Base-by-base conservation (phyloP, 2,113 vertebrate species). In the Orcinus orca region DNA sequence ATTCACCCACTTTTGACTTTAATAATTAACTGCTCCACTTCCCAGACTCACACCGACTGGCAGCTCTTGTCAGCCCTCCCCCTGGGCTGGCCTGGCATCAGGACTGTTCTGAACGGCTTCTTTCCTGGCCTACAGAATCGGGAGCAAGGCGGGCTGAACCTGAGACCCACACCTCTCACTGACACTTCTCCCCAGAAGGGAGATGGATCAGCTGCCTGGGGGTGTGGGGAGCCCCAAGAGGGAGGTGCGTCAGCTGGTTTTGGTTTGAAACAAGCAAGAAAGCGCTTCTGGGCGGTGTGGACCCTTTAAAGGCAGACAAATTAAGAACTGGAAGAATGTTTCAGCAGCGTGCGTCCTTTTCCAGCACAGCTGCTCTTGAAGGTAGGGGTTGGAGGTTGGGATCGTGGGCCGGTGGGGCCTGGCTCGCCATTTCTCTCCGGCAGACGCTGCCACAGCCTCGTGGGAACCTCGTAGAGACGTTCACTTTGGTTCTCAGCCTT, bases 21-120 rank as follows among this genome's bases (percentile, higher is more conserved):
- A 91, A 81, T 87, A 65, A 79, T 90, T 82, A 96, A 88, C 77
- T 55, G 38, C 67, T 85, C 65, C 14, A 71, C 90, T 95, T 97
- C 70, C 65, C 84, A 95, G 92, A n/a, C 70, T 65, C 58, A 21
- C 21, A 18, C 14, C 2, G 47, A 21, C 11, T 3, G 62, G 13
- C 44, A 13, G 55, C 55, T 55, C 41, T 88, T 74, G 88, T 86
- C 96, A 86, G 74, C 62, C 14, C 44, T 26, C 3, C 77, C n/a
- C 50, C 77, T 14, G 3, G 25, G 83, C 76, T 60, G 33, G 67
- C 62, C 62, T 84, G 13, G 8, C 3, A 18, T 53, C 60, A 53
- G 85, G 70, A 97, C 91, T 93, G 94, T 95, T 74, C 71, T 31
- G 7, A 95, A 60, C 68, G 73, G 47, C 60, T 58, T 41, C 17